Evolutionary conservation across 1,140 invertebrate species (phyloP), one percentile per base, ranked within the genome.

Genomic region (Bombus difficillimus): DNA sequence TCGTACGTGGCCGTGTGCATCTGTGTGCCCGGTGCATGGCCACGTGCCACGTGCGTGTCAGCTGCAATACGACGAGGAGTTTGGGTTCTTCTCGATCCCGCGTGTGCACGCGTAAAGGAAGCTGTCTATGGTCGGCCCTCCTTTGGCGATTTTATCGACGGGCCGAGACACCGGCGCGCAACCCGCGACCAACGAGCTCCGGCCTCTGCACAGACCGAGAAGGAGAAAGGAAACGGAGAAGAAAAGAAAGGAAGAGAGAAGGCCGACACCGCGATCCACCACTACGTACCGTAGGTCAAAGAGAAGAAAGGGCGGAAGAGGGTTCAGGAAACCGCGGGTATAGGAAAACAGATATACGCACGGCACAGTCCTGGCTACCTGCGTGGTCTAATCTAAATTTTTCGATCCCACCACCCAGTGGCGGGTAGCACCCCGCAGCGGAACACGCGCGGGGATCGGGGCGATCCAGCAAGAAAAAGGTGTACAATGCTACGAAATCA

Each of bases 21-120:
- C 75, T 43, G 78, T 91, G 72, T 83, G 89, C 85, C 79, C 83
- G 84, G 69, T 86, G 88, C 81, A 89, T 78, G 86, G 92, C 91
- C 92, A 93, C 92, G 92, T 92, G 92, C 90, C 89, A 89, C 89
- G 89, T 90, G 85, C 86, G 88, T 92, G 92, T 93, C 93, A 93
- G 92, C 93, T 93, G 92, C 90, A 79, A 89, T 90, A 86, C 92
- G 92, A 89, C 81, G 83, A 76, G 57, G 72, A 86, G 84, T 83
- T 32, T 71, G 53, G 81, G 73, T 69, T 90, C 80, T 32, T 79
- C 79, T 85, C 74, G 71, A 77, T 68, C 43, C 37, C 72, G 73
- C 69, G 86, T 71, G 73, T 86, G 78, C 84, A 80, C 83, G 68
- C 64, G 83, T 15, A 82, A 86, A 84, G 74, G 90, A 89, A 73